Conservation (phyloP, 2,888 invertebrate species). For the Salpingus planirostris region DNA sequence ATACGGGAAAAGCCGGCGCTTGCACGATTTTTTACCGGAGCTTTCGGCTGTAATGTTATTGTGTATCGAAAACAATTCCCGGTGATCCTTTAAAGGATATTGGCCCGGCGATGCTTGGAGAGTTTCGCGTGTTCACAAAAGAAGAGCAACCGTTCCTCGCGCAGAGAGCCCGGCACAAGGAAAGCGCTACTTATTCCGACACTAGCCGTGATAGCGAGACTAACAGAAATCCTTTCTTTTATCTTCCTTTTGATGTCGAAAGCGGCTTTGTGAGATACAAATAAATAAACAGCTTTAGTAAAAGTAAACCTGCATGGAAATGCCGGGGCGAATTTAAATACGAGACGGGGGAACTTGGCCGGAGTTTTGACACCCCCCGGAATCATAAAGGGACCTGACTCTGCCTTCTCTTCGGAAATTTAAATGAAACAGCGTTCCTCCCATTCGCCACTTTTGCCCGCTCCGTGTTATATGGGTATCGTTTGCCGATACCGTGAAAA, state of each 20-base stretch:
- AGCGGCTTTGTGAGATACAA: constrained; percentile 29
- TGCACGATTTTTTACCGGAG: constrained; percentile 1
- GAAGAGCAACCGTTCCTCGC: constrained; percentile 11
- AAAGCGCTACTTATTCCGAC: constrained; percentile 14
- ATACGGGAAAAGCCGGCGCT: too few species aligned
- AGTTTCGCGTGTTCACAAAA: constrained; percentile 7
- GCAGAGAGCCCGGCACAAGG: too few species aligned
- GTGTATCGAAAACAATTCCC: constrained; percentile 15
- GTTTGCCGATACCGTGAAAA: too few species aligned
- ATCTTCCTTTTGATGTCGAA: constrained; percentile 27
- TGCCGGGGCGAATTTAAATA: constrained; percentile 15
- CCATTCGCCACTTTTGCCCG: too few species aligned
- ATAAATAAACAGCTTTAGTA: constrained; percentile 30
- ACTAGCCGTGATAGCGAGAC: constrained; percentile 21
- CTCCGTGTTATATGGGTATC: too few species aligned
- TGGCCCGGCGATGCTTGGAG: constrained; percentile 8
- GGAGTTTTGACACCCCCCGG: too few species aligned
- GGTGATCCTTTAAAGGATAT: constrained; percentile 14
- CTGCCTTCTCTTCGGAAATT: too few species aligned
- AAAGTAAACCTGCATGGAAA: constrained; percentile 20
- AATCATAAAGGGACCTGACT: too few species aligned
- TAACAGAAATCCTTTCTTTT: constrained; percentile 27
- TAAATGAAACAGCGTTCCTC: too few species aligned
- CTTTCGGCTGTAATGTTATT: constrained; percentile 4
- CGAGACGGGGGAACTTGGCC: not conserved